Evolutionary conservation across 64 coral and sea anemone genomes (phyloP), one percentile per base, ranked within the genome.

Genomic region (Montipora capricornis): DNA sequence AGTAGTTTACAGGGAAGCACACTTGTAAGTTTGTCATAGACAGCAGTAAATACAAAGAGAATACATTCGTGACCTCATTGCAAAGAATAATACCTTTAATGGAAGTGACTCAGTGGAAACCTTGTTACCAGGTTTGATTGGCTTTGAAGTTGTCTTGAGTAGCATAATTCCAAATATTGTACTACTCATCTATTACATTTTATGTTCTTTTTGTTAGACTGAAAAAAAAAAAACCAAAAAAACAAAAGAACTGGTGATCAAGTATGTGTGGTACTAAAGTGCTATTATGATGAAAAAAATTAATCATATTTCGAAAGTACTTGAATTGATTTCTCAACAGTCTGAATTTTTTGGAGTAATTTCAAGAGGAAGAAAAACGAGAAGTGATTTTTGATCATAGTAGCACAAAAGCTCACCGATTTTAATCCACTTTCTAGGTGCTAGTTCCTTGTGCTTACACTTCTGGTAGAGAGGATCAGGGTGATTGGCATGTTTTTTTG

Each of bases 401-500:
- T 37, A 37, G 29, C 29, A 37, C 29, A n/a, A n/a, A n/a, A n/a
- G n/a, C 60, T 64, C 60, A 24, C 69, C 5, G 22, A 73, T 20
- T 73, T 73, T 0, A 73, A 73, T 10, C 69, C 69, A 20, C 22
- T 73, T 73, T 24, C 69, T 20, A 73, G 69, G 69, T 29, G 19
- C 4, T 6, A 20, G 20, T 20, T 20, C 69, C 22, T 73, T n/a
- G 22, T 73, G 69, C 1, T 20, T 29, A 73, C 69, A 73, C 20
- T 73, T 29, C 19, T 73, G 19, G 69, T 24, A 73, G 22, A 73
- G 19, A 73, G 19, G 5, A 73, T 29, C 22, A 44, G 52, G 55
- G 44, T 85, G 82, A 5, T 85, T 64, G 13, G 17, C 9, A 66
- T 85, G 82, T 16, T 24, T 85, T 24, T 85, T 66, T 22, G 55